A percentile compares a stretch with the other conserved stretches of the same genome.
Conservation (phyloP, 2,888 invertebrate genomes). For the Stenchaetothrips biformis region DNA sequence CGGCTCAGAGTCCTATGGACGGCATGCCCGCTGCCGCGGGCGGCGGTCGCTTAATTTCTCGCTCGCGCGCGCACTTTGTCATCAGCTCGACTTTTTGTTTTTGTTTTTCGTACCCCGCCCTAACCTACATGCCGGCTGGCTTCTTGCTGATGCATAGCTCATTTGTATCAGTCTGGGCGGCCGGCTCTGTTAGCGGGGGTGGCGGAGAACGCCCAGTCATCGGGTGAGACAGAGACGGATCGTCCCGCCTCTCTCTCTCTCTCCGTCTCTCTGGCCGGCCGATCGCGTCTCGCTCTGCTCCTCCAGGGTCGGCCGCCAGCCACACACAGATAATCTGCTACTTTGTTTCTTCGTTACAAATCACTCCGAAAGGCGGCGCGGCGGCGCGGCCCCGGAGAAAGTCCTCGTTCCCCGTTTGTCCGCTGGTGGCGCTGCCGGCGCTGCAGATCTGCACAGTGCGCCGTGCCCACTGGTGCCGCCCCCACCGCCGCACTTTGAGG, state of each 20-base stretch:
- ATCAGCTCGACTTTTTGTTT: not conserved
- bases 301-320: not conserved
- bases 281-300: no score
- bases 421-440: not conserved
- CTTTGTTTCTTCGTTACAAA: constrained; percentile 1
- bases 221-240: constrained; percentile 8
- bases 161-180: constrained; percentile 11
- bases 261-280: not conserved
- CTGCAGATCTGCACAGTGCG: no score
- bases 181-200: constrained; percentile 1
- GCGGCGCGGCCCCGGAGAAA: no score
- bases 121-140: not conserved
- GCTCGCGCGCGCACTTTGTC: not conserved
- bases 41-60: not conserved
- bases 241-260: not conserved
- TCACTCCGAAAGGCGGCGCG: not conserved
- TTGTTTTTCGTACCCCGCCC: not conserved
- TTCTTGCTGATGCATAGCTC: constrained; percentile 20
- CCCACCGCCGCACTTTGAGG: no score
- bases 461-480: no score
- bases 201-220: constrained; percentile 12
- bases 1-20: no score
- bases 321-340: not conserved
- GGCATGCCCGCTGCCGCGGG: no score
- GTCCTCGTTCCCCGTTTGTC: not conserved